Conservation (phyloP, 2,888 invertebrate species). For the Omphaloscelis lunosa region DNA sequence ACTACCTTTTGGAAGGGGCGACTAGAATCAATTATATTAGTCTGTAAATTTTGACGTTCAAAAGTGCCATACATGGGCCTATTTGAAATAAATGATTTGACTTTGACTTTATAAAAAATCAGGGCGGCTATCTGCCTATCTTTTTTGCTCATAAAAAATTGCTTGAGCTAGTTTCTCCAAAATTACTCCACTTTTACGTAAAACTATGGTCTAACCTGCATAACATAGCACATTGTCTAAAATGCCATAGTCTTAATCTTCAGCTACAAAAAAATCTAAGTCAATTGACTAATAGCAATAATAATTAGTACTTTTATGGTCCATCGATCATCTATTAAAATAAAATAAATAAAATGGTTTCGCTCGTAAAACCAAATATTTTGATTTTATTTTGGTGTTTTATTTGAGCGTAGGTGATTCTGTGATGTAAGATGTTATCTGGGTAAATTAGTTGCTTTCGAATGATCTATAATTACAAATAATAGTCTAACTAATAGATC, state of each 20-base stretch:
- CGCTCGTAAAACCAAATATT: conserved; percentile 22
- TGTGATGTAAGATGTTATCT: neutral
- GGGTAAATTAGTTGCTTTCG: neutral
- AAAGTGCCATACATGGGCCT: too few species aligned
- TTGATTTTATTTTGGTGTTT: conserved; percentile 16
- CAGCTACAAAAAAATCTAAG: conserved; percentile 26
- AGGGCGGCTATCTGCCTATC: neutral
- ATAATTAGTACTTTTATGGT: conserved; percentile 46
- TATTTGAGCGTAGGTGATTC: conserved; percentile 3
- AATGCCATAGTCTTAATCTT: conserved; percentile 1
- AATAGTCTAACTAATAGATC: neutral
- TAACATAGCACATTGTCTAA: neutral
- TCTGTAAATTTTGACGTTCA: too few species aligned
- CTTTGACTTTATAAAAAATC: too few species aligned
- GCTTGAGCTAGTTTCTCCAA: neutral
- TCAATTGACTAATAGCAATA: conserved; percentile 33
- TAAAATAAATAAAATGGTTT: conserved; percentile 5
- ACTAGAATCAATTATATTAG: too few species aligned
- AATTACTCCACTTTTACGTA: neutral
- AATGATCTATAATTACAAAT: neutral
- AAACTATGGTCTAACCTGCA: neutral
- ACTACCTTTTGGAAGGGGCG: too few species aligned
- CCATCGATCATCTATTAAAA: neutral
- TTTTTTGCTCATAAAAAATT: neutral
- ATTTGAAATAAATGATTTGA: too few species aligned